These are phyloP conservation scores for Australoheros facetus DNA, from an alignment of 2,797 vertebrate species.

Conservation along the genomic window DNA sequence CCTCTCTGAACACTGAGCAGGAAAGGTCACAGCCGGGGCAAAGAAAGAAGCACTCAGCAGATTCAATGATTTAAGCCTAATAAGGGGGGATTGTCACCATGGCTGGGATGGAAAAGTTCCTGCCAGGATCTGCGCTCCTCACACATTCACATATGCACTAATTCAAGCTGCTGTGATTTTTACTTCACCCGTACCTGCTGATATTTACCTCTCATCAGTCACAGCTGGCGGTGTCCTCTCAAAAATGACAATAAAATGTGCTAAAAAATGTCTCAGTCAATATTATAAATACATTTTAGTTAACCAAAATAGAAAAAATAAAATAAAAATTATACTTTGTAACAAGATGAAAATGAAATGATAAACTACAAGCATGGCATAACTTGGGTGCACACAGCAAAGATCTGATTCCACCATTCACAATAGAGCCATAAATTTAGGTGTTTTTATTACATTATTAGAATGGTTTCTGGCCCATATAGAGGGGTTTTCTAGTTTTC, in stretches of 20 bases:
- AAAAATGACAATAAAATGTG: not conserved
- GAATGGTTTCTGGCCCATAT: not conserved
- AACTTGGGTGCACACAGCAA: too few species aligned
- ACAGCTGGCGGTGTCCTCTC: not conserved
- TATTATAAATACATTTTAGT: not conserved
- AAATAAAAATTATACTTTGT: too few species aligned
- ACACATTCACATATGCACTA: not conserved
- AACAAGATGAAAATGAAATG: too few species aligned
- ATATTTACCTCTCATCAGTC: not conserved
- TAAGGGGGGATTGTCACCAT: not conserved
- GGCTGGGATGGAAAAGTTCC: not conserved
- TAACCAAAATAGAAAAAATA: too few species aligned
- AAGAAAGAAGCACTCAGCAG: constrained; percentile 6
- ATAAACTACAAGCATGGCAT: too few species aligned
- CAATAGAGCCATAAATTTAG: not conserved
- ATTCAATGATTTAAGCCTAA: constrained; percentile 14
- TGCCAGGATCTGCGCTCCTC: not conserved
- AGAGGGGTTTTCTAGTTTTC: not conserved
- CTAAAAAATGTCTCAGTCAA: not conserved
- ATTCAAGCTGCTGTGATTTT: not conserved
- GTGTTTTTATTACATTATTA: not conserved
- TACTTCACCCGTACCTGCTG: not conserved
- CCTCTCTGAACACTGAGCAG: not conserved
- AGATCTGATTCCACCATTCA: too few species aligned
- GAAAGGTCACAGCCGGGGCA: constrained; percentile 11